These are phyloP conservation scores for Microplitis manilae DNA, from an alignment of 2,888 invertebrate species.

Conservation along the genomic window DNA sequence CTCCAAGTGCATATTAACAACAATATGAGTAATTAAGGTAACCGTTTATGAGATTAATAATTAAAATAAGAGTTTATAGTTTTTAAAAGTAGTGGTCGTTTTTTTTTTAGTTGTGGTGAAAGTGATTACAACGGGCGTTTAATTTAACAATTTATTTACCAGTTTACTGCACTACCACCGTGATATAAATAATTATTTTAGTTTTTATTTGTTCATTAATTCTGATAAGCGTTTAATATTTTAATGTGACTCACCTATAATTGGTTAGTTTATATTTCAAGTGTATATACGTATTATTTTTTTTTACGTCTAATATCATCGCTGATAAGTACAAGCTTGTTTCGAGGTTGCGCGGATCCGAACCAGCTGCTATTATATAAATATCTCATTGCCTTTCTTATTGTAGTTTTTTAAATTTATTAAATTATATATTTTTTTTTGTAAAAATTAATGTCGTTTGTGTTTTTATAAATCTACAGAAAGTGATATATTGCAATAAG, in stretches of 20 bases:
- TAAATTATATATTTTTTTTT: not conserved
- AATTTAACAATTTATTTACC: not conserved
- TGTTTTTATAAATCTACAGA: no score
- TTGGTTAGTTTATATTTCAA: not conserved
- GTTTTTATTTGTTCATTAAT: not conserved
- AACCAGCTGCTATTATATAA: slow-evolving; percentile 38
- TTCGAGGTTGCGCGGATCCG: slow-evolving; percentile 17
- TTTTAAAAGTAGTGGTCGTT: not conserved
- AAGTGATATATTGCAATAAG: no score
- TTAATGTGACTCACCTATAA: not conserved
- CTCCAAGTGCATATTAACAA: not conserved
- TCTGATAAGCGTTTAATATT: not conserved
- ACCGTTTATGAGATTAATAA: not conserved
- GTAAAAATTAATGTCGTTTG: not conserved
- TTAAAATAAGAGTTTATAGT: not conserved
- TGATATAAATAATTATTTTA: not conserved
- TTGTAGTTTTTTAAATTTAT: slow-evolving; percentile 39
- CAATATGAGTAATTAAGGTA: not conserved
- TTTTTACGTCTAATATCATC: not conserved
- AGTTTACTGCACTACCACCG: no score
- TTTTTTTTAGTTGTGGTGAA: not conserved
- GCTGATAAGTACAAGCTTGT: slow-evolving; percentile 2
- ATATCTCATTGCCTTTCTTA: slow-evolving; percentile 32
- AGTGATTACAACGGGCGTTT: not conserved
- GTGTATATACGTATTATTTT: not conserved